Base-by-base conservation (phyloP, 2,888 invertebrate genomes). In the Euspilapteryx auroguttella region DNA sequence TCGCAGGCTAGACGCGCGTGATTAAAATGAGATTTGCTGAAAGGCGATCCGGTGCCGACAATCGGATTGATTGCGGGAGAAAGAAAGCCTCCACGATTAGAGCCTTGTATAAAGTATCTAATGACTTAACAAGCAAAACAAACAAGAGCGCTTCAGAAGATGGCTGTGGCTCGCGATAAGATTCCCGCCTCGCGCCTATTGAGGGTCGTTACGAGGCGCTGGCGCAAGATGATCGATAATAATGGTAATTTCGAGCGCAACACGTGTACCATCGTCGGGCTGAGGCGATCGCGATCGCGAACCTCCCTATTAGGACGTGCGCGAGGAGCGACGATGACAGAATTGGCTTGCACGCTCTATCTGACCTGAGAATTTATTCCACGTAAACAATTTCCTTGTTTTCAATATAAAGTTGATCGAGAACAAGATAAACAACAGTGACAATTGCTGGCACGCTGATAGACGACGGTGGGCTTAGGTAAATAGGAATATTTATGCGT, bases 191-290 rank as follows among this genome's bases (percentile, higher is more conserved):
- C 50, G 52, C 55, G 65, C 58, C 65, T 63, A 62, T 68, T 58
- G 54, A 53, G 56, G 57, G 62, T 71, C 69, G 73, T 71, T 68
- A 71, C 65, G 49, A 50, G 50, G 57, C 61, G 50, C 51, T 45
- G 53, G 59, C 54, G 62, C 59, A 50, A 59, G 75, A 73, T 69
- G 68, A 69, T 71, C 73, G 73, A 73, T 75, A 75, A 75, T 73
- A 71, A 75, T 75, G 75, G 75, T 73, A 73, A 73, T 75, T 73
- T 68, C 42, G 53, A 49, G 32, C 40, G 45, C 47, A 62, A 68
- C 73, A 71, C 71, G 69, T 73, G 73, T 73, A 58, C 51, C 58
- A 61, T 68, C 65, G 63, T 12, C 20, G 25, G 12, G 49, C 41
- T 47, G 59, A 50, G 45, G 52, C 53, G 62, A 66, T 65, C 57